phyloP scores from a whole-genome alignment of 2,888 invertebrate species.

The Torymus auratus region DNA sequence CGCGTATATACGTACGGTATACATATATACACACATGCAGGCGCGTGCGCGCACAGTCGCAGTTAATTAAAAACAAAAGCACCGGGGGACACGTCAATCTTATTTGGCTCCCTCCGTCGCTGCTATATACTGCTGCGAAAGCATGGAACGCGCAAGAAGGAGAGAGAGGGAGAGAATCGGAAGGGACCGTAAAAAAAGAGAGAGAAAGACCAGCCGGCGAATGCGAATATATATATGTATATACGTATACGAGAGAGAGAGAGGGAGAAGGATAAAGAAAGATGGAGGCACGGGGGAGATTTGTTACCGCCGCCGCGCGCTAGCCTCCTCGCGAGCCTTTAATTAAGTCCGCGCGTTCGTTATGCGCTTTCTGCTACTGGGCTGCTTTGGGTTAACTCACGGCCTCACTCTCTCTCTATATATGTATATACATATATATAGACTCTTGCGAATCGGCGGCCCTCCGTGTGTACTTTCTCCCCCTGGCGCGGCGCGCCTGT shows the following conservation, averaged over 20 bases:
- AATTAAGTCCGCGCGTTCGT: slow-evolving; percentile 70
- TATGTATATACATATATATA: neutral
- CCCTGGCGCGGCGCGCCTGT: neutral
- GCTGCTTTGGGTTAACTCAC: slow-evolving; percentile 30
- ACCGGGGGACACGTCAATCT: slow-evolving; percentile 72
- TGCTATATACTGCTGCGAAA: slow-evolving; percentile 17
- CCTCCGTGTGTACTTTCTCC: neutral
- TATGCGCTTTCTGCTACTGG: slow-evolving; percentile 62
- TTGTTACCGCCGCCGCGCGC: slow-evolving; percentile 64
- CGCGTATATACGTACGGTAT: slow-evolving; percentile 50
- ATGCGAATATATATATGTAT: too few relatives aligned
- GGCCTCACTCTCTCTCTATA: neutral
- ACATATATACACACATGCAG: neutral
- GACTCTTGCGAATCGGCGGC: neutral
- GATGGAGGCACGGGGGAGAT: slow-evolving; percentile 63
- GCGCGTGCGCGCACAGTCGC: slow-evolving; percentile 63
- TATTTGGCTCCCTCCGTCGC: slow-evolving; percentile 66
- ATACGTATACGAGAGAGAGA: neutral
- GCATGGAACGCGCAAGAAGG: slow-evolving; percentile 24
- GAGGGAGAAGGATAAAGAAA: slow-evolving; percentile 21
- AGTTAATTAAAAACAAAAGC: slow-evolving; percentile 74
- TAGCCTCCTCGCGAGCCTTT: slow-evolving; percentile 68
- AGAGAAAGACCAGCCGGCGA: neutral
- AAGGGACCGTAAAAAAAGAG: slow-evolving; percentile 28
- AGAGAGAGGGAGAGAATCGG: slow-evolving; percentile 29